Evolutionary conservation across 2,888 invertebrate species (phyloP), one percentile per base, ranked within the genome.

Genomic region (Plebejus anna): DNA sequence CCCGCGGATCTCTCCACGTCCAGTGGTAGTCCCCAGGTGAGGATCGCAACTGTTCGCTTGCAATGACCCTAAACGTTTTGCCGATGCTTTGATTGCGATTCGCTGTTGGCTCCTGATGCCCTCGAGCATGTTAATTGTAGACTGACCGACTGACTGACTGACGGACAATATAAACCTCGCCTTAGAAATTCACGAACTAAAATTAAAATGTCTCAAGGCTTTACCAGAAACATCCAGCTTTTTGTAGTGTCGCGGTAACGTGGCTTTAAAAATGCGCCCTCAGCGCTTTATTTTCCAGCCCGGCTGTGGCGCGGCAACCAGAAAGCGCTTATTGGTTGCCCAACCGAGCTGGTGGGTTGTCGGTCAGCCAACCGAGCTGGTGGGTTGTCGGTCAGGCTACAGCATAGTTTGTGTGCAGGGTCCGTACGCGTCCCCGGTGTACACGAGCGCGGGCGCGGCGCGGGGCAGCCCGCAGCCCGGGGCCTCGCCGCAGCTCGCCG

Each of bases 21-120:
- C 83, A 97, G 97, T 89, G 97, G 97, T 82, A 97, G 97, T 94
- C 97, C 97, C 84, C 97, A 97, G 96, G 97, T 96, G 90, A 95
- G 89, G 13, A 32, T 32, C 66, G 66, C 32, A 66, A 75, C 22
- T 47, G 84, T 81, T 81, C 78, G 80, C 42, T 73, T 75, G 51
- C 47, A 75, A 66, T 51, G 28, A 51, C 70, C 70, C 75, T 51
- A 51, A 66, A 66, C 28, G 22, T 61, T 61, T 7, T 66, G 66
- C 32, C 28, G 1, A 66, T 66, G 32, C 66, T 66, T 66, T 66
- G 66, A 36, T 32, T 36, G 66, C 13, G 13, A 66, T 32, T 66
- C 22, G 4, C 66, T 36, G 2, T 28, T 61, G 61, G 28, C 28
- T 22, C 38, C 16, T 71, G 11, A 42, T 47, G 22, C 11, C 51